Percentiles rank a stretch among this genome's conserved stretches.
These are phyloP conservation scores for Coecobrya sp. DNA, from an alignment of 2,888 invertebrate genomes.

Conservation along the genomic window DNA sequence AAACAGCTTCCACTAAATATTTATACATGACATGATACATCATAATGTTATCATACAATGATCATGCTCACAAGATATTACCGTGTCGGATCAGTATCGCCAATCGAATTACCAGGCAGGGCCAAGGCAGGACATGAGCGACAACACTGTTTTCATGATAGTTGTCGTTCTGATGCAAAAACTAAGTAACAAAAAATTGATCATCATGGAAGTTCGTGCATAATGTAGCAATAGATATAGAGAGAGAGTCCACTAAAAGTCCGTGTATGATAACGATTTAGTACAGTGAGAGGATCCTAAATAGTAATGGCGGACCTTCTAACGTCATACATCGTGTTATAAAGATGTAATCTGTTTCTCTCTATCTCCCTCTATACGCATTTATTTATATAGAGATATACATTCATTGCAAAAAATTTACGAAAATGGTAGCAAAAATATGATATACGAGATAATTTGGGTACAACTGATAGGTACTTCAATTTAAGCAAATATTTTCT, in stretches of 20 bases:
- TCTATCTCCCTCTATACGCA: not conserved
- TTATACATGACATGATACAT: too few relatives aligned
- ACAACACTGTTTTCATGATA: not conserved
- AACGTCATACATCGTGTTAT: not conserved
- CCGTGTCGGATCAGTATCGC: conserved; percentile 21
- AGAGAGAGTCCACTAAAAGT: not conserved
- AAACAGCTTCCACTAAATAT: too few relatives aligned
- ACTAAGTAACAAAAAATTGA: not conserved
- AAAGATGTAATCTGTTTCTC: conserved; percentile 1
- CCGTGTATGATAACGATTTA: not conserved
- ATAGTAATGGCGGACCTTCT: conserved; percentile 16
- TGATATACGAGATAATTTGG: too few relatives aligned
- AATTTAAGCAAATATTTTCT: not conserved
- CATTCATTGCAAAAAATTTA: not conserved
- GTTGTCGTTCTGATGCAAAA: not conserved
- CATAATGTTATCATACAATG: not conserved
- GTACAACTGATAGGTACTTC: too few relatives aligned
- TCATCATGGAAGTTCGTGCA: not conserved
- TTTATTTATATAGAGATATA: too few relatives aligned
- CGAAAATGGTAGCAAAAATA: too few relatives aligned
- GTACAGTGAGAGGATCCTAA: not conserved
- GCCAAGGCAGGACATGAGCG: not conserved
- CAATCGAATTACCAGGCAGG: conserved; percentile 14
- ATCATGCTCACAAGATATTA: not conserved
- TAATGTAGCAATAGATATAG: not conserved